These are phyloP conservation scores for Aelia acuminata DNA, from an alignment of 2,888 invertebrate species.

Conservation along the genomic window DNA sequence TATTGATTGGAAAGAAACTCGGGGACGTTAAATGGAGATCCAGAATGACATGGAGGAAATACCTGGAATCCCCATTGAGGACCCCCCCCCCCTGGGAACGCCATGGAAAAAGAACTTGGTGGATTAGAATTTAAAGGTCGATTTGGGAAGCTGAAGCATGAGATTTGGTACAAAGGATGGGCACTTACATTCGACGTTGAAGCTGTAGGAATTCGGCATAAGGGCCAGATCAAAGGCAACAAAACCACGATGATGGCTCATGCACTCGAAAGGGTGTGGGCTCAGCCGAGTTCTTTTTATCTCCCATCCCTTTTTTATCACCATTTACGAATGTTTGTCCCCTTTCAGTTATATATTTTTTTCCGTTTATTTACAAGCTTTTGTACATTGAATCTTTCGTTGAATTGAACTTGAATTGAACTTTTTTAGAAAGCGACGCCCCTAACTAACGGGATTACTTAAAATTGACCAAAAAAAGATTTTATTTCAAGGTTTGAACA, in stretches of 20 bases:
- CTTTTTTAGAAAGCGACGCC: no score
- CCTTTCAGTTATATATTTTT: neutral
- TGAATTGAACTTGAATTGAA: neutral
- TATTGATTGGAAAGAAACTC: neutral
- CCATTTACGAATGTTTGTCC: neutral
- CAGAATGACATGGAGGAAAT: neutral
- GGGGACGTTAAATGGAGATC: neutral
- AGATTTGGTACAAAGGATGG: neutral
- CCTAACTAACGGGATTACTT: no score
- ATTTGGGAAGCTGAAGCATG: constrained; percentile 20
- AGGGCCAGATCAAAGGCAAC: neutral
- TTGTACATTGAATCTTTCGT: neutral
- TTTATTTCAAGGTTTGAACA: no score
- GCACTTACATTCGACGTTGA: neutral
- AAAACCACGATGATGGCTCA: neutral
- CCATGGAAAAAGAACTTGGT: neutral
- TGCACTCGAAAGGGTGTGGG: constrained; percentile 4
- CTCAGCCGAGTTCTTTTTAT: neutral
- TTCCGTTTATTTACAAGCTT: neutral
- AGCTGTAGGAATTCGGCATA: neutral
- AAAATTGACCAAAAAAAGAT: no score
- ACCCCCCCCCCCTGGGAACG: neutral
- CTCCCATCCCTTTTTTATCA: constrained; percentile 18
- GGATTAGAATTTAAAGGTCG: constrained; percentile 9
- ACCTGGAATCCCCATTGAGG: neutral